These are phyloP conservation scores for Chrysolina oricalcia DNA, from an alignment of 2,888 invertebrate species.

Conservation along the genomic window DNA sequence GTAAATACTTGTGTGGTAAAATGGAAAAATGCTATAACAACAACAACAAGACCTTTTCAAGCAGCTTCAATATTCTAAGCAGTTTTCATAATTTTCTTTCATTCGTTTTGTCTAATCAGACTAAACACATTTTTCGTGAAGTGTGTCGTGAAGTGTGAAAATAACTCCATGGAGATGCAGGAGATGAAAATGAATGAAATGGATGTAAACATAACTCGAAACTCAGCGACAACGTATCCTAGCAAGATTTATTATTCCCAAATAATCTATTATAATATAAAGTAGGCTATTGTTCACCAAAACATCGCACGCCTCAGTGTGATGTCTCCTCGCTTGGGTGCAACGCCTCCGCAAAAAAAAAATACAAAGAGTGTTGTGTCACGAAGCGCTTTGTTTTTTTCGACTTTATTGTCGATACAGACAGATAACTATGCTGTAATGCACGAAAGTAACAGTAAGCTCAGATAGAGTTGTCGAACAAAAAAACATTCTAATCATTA, in stretches of 20 bases:
- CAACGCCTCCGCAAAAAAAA: conserved; percentile 10
- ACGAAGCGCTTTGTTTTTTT: background rate
- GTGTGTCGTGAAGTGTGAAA: no score
- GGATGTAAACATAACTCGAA: conserved; percentile 2
- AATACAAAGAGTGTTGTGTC: conserved; percentile 6
- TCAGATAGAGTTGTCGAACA: no score
- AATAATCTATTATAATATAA: conserved; percentile 5
- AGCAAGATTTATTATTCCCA: conserved; percentile 3
- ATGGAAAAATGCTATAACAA: no score
- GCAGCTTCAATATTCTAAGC: no score
- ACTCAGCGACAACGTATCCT: background rate
- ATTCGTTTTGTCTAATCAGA: no score
- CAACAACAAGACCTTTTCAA: no score
- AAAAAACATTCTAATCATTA: no score
- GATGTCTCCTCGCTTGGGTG: background rate
- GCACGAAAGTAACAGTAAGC: background rate
- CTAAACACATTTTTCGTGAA: no score
- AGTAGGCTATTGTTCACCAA: conserved; percentile 12
- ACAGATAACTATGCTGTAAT: background rate
- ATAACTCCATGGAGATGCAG: background rate
- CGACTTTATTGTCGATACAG: background rate
- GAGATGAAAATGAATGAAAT: background rate
- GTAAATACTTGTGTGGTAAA: no score
- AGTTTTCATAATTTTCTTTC: no score
- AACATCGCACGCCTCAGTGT: conserved; percentile 1